Percentiles rank a stretch among this genome's conserved stretches.
These are phyloP conservation scores for Pimephales promelas DNA, from an alignment of 2,113 vertebrate species.

Conservation along the genomic window DNA sequence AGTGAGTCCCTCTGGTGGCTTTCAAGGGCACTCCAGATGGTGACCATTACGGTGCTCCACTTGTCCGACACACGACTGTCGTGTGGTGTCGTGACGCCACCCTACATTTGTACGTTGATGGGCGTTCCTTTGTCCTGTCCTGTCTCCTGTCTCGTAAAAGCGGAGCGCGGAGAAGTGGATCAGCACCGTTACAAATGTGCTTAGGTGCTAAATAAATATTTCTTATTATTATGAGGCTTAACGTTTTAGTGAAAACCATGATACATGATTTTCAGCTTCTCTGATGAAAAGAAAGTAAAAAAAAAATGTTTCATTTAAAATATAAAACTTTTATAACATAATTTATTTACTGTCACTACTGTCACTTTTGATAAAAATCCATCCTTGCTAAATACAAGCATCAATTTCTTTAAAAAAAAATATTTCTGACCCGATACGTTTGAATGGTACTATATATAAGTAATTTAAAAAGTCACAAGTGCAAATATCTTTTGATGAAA, in stretches of 20 bases:
- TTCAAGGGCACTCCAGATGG: too few relatives aligned
- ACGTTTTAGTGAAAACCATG: not conserved
- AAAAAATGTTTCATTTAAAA: not conserved
- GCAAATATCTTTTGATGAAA: not conserved
- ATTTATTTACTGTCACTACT: not conserved
- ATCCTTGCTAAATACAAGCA: not conserved
- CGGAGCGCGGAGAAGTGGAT: too few relatives aligned
- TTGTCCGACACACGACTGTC: too few relatives aligned
- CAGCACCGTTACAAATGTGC: not conserved
- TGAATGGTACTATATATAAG: not conserved
- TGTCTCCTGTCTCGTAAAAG: too few relatives aligned
- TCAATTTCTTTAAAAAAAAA: not conserved
- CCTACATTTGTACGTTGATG: too few relatives aligned
- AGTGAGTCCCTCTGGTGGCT: too few relatives aligned
- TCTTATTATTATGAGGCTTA: not conserved
- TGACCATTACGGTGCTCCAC: too few relatives aligned
- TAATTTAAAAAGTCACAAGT: not conserved
- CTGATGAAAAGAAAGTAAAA: not conserved
- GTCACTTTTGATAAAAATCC: not conserved
- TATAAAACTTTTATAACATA: not conserved
- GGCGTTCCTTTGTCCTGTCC: too few relatives aligned
- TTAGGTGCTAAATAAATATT: not conserved
- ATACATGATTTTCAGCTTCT: not conserved
- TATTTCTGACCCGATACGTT: not conserved
- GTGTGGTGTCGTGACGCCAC: too few relatives aligned